Evolutionary conservation across 1,140 invertebrate species (phyloP).

Genomic region (Neelides sp.): DNA sequence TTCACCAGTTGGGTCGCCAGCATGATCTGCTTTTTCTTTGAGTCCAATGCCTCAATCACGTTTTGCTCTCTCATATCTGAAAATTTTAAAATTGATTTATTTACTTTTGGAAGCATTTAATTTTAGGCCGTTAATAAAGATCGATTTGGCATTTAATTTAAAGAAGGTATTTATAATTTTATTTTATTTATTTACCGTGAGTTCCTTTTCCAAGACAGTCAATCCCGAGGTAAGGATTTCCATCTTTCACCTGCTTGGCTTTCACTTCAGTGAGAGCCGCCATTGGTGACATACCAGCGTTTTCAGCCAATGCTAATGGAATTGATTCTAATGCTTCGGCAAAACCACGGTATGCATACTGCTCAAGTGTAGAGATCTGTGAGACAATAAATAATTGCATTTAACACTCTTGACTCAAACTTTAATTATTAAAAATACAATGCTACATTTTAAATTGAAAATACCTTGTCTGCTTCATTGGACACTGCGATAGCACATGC

Average conservation of each 20-base stretch:
- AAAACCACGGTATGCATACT: slow-evolving; percentile 93
- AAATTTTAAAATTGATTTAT: too few species aligned
- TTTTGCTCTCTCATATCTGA: slow-evolving; percentile 91
- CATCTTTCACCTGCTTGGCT: slow-evolving; percentile 68
- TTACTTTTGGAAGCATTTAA: too few species aligned
- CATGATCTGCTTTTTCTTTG: slow-evolving; percentile 94
- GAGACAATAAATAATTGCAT: slow-evolving; percentile 15
- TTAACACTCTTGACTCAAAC: background rate
- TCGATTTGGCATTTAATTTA: background rate
- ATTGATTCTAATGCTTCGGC: slow-evolving; percentile 89
- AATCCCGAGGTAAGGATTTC: slow-evolving; percentile 78
- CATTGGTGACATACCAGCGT: slow-evolving; percentile 85
- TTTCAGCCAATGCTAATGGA: slow-evolving; percentile 91
- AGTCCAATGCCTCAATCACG: slow-evolving; percentile 92
- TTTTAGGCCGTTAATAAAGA: background rate
- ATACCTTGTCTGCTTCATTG: slow-evolving; percentile 70
- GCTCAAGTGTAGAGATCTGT: slow-evolving; percentile 78
- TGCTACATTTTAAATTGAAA: background rate
- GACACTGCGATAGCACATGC: slow-evolving; percentile 83
- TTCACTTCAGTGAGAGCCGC: slow-evolving; percentile 87
- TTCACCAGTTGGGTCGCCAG: slow-evolving; percentile 94
- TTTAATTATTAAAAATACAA: slow-evolving; percentile 1
- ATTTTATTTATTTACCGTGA: background rate
- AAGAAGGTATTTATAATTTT: background rate
- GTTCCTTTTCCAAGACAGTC: slow-evolving; percentile 85